Conservation (phyloP, 2,888 invertebrate genomes). For the Druceiella hillmani region DNA sequence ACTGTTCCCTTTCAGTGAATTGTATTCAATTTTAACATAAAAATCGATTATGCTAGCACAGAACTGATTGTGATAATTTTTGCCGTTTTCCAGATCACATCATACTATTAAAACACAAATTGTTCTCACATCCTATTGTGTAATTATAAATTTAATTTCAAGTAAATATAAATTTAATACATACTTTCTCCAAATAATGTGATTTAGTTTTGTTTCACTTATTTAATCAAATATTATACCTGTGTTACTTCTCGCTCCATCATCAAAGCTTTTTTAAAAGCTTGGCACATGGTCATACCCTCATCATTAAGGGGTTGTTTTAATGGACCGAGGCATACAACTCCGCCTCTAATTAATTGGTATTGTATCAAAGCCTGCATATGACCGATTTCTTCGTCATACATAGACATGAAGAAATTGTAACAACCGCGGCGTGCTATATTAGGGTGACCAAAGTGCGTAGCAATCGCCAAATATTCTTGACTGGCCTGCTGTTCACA, state of each 20-base stretch:
- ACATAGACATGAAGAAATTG: slow-evolving; percentile 33
- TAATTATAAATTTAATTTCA: no score
- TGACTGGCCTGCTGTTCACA: slow-evolving; percentile 32
- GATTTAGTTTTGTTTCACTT: no score
- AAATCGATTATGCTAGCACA: no score
- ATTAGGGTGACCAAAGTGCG: slow-evolving; percentile 28
- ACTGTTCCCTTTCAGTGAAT: no score
- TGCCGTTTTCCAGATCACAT: no score
- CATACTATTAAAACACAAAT: no score
- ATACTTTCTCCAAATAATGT: no score
- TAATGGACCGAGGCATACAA: slow-evolving; percentile 24
- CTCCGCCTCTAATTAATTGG: slow-evolving; percentile 30
- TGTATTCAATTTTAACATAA: no score
- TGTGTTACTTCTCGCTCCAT: slow-evolving; percentile 31
- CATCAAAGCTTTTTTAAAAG: slow-evolving; percentile 27
- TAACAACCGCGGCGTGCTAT: slow-evolving; percentile 28
- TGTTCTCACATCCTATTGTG: no score
- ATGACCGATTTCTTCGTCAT: slow-evolving; percentile 31
- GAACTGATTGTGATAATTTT: no score
- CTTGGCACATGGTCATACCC: slow-evolving; percentile 26
- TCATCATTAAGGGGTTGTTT: slow-evolving; percentile 17
- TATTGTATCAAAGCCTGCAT: slow-evolving; percentile 31
- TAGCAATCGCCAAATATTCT: slow-evolving; percentile 30
- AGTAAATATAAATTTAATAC: no score
- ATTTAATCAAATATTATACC: no score